Percentiles rank a stretch among this genome's conserved stretches.
Evolutionary conservation across 2,888 invertebrate genomes (phyloP).

Genomic region (Synergus itoensis): DNA sequence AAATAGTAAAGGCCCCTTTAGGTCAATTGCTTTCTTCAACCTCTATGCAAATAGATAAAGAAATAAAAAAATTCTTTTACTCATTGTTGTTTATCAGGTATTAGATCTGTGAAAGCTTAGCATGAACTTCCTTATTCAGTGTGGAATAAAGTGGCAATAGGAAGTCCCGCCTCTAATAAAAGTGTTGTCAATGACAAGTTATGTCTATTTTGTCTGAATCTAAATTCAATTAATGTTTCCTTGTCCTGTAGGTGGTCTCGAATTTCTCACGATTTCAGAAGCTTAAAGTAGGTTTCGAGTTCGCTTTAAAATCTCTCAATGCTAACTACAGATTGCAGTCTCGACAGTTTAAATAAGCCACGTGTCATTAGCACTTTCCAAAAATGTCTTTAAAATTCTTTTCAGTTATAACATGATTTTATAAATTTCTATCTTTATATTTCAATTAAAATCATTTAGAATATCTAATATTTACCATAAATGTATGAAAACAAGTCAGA

Average conservation of each 20-base stretch:
- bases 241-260: constrained; percentile 5
- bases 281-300: constrained; percentile 30
- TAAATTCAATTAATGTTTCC: constrained; percentile 11
- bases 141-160: neutral
- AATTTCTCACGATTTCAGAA: constrained; percentile 31
- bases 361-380: constrained; percentile 10
- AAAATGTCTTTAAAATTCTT: neutral
- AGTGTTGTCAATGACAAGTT: neutral
- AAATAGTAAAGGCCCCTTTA: neutral
- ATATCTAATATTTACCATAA: neutral
- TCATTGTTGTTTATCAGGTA: neutral
- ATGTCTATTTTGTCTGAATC: constrained; percentile 3
- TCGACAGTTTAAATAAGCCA: neutral
- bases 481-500: neutral
- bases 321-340: neutral
- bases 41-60: neutral
- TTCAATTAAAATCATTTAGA: neutral
- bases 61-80: neutral
- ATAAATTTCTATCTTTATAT: neutral
- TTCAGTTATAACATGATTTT: neutral
- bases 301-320: constrained; percentile 24
- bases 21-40: neutral
- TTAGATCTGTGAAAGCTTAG: neutral
- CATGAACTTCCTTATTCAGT: neutral
- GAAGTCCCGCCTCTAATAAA: neutral